A percentile compares a stretch with the other conserved stretches of the same genome.
phyloP scores from a whole-genome alignment of 2,888 invertebrate species.

The Cantharis rustica region DNA sequence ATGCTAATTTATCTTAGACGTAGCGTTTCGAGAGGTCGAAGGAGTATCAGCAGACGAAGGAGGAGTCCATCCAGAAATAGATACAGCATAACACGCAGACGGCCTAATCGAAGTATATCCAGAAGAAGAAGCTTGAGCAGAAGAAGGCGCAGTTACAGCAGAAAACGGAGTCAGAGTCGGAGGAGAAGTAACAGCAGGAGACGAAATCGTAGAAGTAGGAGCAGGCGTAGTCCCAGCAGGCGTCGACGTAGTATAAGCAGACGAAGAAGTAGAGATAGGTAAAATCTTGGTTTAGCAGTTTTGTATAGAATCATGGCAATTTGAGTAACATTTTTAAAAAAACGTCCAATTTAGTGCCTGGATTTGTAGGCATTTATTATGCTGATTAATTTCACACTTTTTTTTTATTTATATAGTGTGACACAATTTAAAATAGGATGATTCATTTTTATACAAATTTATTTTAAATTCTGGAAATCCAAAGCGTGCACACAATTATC shows the following conservation, averaged over 20 bases:
- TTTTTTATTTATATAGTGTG: no score
- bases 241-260: slow-evolving; percentile 55
- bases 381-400: no score
- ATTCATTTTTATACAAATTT: no score
- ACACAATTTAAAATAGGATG: no score
- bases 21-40: slow-evolving; percentile 49
- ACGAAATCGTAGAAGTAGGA: slow-evolving; percentile 45
- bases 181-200: slow-evolving; percentile 46
- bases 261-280: slow-evolving; percentile 48
- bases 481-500: no score
- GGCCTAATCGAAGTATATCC: slow-evolving; percentile 48
- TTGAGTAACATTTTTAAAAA: no score
- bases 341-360: no score
- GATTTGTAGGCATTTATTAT: no score
- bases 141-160: slow-evolving; percentile 45
- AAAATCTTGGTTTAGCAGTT: background rate
- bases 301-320: no score
- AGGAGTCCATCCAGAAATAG: slow-evolving; percentile 45
- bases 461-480: no score
- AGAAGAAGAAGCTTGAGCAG: slow-evolving; percentile 48
- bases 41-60: slow-evolving; percentile 47
- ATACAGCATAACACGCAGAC: slow-evolving; percentile 41
- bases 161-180: slow-evolving; percentile 45
- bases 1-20: slow-evolving; percentile 40
- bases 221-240: slow-evolving; percentile 41